phyloP scores from a whole-genome alignment of 2,797 vertebrate species.

The Acanthis flammea region DNA sequence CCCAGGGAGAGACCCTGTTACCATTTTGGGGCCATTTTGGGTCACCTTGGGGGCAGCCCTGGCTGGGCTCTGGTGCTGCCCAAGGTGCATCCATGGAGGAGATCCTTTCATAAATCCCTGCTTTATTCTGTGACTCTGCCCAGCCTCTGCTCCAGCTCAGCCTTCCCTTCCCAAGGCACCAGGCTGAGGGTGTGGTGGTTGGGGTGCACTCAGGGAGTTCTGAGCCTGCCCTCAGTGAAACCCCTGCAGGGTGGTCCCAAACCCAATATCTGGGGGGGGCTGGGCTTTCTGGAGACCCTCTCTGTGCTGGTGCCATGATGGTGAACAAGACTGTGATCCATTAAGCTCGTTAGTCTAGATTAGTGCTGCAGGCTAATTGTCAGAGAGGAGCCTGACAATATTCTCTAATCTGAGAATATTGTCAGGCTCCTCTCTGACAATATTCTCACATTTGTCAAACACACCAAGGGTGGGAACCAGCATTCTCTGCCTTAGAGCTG shows the following conservation, averaged over 20 bases:
- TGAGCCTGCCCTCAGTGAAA: background rate
- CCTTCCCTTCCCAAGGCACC: background rate
- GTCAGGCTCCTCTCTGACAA: background rate
- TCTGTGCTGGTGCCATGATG: fast-evolving
- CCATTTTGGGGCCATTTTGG: background rate
- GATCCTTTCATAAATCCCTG: background rate
- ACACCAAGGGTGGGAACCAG: background rate
- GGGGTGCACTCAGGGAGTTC: background rate
- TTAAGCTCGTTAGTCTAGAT: background rate
- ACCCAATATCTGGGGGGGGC: background rate
- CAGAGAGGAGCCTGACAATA: too few species aligned
- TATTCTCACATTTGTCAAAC: background rate
- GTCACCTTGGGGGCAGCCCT: background rate
- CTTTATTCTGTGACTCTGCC: fast-evolving
- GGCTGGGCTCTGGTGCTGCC: background rate
- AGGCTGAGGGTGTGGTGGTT: background rate
- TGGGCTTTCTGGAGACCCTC: background rate
- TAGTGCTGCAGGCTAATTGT: background rate
- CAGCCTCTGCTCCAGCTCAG: background rate
- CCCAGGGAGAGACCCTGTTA: background rate
- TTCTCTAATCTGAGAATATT: too few species aligned
- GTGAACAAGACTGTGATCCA: background rate
- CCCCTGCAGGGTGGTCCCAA: background rate
- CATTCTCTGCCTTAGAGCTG: background rate
- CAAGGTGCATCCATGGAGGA: background rate